Conservation (phyloP, 2,113 vertebrate genomes). For the Dendrocopos noguchii region DNA sequence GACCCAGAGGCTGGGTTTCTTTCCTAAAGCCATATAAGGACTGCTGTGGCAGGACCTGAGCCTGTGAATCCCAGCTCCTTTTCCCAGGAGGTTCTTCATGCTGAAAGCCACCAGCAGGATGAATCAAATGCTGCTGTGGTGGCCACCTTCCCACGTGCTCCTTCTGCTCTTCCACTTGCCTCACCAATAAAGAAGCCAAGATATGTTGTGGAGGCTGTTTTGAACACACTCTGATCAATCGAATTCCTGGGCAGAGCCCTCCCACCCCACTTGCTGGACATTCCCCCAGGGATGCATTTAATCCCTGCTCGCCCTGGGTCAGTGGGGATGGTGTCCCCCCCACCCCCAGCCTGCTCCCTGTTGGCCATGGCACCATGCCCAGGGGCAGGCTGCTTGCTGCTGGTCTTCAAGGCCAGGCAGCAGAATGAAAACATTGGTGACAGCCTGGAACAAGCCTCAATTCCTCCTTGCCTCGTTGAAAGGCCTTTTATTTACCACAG, state of each 20-base stretch:
- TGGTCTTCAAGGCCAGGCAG: background rate
- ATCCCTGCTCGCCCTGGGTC: background rate
- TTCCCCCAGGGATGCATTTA: background rate
- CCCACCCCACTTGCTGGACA: background rate
- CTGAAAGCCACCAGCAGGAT: background rate
- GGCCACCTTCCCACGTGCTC: background rate
- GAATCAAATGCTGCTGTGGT: accelerated
- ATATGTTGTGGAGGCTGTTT: background rate
- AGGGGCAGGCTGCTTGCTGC: background rate
- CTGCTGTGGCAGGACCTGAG: accelerated
- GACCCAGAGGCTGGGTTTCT: background rate
- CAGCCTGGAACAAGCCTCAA: background rate
- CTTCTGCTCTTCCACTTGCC: background rate
- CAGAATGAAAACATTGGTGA: background rate
- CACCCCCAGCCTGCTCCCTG: background rate
- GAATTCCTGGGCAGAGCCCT: background rate
- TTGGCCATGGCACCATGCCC: background rate
- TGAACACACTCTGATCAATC: background rate
- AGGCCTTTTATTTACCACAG: background rate
- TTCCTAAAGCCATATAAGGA: background rate
- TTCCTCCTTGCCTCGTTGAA: background rate
- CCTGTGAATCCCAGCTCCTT: accelerated
- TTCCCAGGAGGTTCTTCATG: background rate
- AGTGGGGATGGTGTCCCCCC: background rate
- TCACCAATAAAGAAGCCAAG: background rate